These are phyloP conservation scores for Danio choprae DNA, from an alignment of 2,797 vertebrate species.

Conservation along the genomic window DNA sequence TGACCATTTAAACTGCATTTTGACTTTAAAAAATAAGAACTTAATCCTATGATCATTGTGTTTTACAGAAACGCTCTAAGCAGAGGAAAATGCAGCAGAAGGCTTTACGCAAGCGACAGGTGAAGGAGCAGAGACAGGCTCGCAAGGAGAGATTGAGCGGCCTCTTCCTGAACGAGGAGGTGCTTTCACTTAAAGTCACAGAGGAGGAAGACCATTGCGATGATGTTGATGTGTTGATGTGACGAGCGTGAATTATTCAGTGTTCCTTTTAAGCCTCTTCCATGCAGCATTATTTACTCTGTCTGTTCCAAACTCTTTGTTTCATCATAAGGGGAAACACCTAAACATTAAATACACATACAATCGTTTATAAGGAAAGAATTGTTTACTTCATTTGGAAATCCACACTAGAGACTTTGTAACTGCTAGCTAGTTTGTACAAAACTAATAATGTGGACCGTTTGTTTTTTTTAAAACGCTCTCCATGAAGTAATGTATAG, in stretches of 20 bases:
- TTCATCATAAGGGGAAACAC: neutral
- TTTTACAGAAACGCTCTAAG: conserved; percentile 92
- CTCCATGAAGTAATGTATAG: too few relatives aligned
- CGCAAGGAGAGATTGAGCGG: conserved; percentile 96
- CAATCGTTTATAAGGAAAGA: neutral
- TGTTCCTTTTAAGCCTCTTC: conserved; percentile 86
- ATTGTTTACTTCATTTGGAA: neutral
- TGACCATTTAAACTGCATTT: neutral
- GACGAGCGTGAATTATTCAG: conserved; percentile 86
- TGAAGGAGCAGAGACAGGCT: conserved; percentile 97
- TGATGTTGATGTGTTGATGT: conserved; percentile 97
- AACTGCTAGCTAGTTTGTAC: too few relatives aligned
- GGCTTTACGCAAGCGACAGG: conserved; percentile 92
- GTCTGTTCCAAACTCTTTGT: neutral
- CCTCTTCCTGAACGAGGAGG: conserved; percentile 97
- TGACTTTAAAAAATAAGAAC: neutral
- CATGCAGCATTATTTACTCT: neutral
- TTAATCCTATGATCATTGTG: neutral
- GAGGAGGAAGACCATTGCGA: conserved; percentile 92
- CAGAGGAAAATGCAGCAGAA: conserved; percentile 98
- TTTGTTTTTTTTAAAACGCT: too few relatives aligned
- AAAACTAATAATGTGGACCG: too few relatives aligned
- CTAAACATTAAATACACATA: neutral
- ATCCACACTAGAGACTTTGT: neutral
- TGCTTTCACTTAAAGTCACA: conserved; percentile 92